Evolutionary conservation across 35 echinoderm and acorn worm genomes (phyloP).

Genomic region (Lytechinus pictus): DNA sequence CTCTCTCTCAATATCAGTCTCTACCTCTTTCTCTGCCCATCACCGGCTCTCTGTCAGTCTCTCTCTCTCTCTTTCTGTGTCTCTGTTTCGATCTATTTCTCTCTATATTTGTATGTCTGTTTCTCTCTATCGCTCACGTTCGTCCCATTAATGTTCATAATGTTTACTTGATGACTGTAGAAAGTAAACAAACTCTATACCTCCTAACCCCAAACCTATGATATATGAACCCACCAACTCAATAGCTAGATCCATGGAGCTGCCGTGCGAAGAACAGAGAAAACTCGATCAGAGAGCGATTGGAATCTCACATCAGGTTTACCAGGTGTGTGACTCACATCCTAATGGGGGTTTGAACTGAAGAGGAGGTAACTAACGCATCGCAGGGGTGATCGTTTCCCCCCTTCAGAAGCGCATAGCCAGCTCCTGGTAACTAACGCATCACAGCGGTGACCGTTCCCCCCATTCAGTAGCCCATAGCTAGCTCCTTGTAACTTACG

Average conservation of each 20-base stretch:
- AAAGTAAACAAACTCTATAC: neutral
- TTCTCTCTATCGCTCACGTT: no score
- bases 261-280: neutral
- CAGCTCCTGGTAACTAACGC: no score
- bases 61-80: neutral
- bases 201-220: neutral
- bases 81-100: no score
- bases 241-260: no score
- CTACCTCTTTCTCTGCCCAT: neutral
- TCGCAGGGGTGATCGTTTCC: no score
- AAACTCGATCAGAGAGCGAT: neutral
- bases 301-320: neutral
- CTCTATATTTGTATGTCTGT: neutral
- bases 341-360: neutral
- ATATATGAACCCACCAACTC: neutral
- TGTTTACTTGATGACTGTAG: no score
- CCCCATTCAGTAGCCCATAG: no score
- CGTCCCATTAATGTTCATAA: no score
- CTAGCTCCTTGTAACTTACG: no score
- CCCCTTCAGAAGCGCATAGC: no score
- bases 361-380: neutral
- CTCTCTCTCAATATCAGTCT: neutral
- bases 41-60: neutral
- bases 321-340: neutral
- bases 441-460: no score